phyloP scores from a whole-genome alignment of 1,140 invertebrate genomes.

The Matsumurasca onukii region DNA sequence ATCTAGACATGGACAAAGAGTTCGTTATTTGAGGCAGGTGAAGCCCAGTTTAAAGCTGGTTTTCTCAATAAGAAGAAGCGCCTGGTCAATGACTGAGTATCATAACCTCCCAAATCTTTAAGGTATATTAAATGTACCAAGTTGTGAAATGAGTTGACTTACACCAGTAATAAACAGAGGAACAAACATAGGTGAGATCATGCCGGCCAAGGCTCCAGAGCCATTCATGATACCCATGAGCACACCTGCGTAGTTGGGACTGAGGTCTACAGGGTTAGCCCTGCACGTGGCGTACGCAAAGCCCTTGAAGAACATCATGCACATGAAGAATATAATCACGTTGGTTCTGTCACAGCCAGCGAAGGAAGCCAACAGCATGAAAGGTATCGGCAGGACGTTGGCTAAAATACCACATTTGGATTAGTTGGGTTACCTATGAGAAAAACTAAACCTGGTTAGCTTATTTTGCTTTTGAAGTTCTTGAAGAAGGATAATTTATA shows the following conservation, averaged over 20 bases:
- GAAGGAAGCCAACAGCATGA: constrained; percentile 34
- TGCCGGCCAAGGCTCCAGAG: constrained; percentile 68
- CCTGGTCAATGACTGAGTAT: no score
- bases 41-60: no score
- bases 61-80: no score
- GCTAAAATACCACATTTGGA: not conserved
- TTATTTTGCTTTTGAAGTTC: not conserved
- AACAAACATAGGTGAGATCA: constrained; percentile 41
- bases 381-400: constrained; percentile 8
- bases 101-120: no score
- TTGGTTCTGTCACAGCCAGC: constrained; percentile 40
- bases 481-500: not conserved
- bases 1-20: no score
- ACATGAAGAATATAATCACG: constrained; percentile 40
- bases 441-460: not conserved
- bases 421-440: not conserved
- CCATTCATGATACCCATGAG: constrained; percentile 69
- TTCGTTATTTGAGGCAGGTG: no score
- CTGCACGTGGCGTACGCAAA: constrained; percentile 19
- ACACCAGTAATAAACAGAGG: not conserved
- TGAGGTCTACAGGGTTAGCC: constrained; percentile 64
- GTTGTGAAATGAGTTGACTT: no score
- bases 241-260: constrained; percentile 73
- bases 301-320: constrained; percentile 42
- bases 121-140: no score